These are phyloP conservation scores for Mormyrus lacerda DNA, from an alignment of 2,113 vertebrate genomes.

Conservation along the genomic window DNA sequence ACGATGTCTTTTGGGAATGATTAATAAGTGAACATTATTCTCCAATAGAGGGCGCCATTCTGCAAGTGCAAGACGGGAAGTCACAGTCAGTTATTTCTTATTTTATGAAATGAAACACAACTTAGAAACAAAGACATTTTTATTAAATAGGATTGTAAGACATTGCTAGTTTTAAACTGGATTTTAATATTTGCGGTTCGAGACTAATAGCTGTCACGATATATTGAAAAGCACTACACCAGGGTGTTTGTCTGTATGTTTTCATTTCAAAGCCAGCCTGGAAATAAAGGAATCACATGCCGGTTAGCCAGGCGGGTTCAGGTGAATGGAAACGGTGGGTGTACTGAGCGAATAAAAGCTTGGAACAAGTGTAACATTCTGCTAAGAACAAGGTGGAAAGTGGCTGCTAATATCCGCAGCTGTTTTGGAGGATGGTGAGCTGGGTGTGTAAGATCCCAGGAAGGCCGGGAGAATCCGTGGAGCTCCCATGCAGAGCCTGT, in stretches of 20 bases:
- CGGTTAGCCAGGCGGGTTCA: not conserved
- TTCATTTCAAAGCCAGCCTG: not conserved
- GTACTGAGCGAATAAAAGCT: not conserved
- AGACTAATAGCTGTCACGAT: not conserved
- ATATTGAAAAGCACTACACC: not conserved
- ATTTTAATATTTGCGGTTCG: not conserved
- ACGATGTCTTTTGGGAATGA: not conserved
- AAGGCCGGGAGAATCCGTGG: not conserved
- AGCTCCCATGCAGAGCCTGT: not conserved
- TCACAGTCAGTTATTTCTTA: not conserved
- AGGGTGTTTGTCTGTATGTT: not conserved
- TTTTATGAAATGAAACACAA: not conserved
- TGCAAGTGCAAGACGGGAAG: not conserved
- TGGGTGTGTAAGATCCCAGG: not conserved
- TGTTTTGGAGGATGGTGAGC: not conserved
- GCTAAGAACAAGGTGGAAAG: not conserved
- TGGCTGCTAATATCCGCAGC: slow-evolving; percentile 11
- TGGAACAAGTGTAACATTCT: not conserved
- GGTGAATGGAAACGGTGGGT: not conserved
- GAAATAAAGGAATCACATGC: not conserved
- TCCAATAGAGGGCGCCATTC: slow-evolving; percentile 13
- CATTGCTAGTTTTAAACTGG: not conserved
- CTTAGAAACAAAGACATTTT: not conserved
- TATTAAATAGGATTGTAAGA: not conserved
- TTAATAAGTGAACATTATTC: not conserved